Percentiles rank a stretch among this genome's conserved stretches.
These are phyloP conservation scores for Agrotis puta DNA, from an alignment of 2,888 invertebrate species.

Conservation along the genomic window DNA sequence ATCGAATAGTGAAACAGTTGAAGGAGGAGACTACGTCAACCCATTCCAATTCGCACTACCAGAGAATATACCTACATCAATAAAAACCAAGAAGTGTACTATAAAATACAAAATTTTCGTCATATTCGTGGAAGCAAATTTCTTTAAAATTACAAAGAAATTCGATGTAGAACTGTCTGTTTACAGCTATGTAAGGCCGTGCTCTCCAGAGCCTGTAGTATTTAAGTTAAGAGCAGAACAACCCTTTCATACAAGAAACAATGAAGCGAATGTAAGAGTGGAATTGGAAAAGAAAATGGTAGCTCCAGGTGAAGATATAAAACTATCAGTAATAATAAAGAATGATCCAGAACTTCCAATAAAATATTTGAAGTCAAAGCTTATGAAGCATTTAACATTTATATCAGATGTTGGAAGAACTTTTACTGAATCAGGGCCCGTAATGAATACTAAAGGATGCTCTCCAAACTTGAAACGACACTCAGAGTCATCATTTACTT, in stretches of 20 bases:
- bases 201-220: not conserved
- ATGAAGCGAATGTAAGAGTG: not conserved
- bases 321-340: not conserved
- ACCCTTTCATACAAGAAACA: not conserved
- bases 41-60: not conserved
- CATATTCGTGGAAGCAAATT: conserved; percentile 1
- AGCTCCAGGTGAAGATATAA: conserved; percentile 14
- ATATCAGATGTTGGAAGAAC: conserved; percentile 1
- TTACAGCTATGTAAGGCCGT: not conserved
- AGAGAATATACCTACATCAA: conserved; percentile 15
- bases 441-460: conserved; percentile 6
- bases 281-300: conserved; percentile 7
- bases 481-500: not conserved
- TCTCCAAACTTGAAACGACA: not conserved
- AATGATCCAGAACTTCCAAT: conserved; percentile 12
- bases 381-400: conserved; percentile 12
- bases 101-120: conserved; percentile 8
- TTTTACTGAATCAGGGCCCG: not conserved
- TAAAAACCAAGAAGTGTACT: conserved; percentile 10
- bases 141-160: conserved; percentile 7
- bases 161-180: conserved; percentile 11
- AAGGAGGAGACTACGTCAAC: not conserved
- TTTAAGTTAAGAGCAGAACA: not conserved
- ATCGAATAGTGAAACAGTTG: not conserved
- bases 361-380: conserved; percentile 6